Base-by-base conservation (phyloP, 2,888 invertebrate genomes). In the Polyploca ridens region DNA sequence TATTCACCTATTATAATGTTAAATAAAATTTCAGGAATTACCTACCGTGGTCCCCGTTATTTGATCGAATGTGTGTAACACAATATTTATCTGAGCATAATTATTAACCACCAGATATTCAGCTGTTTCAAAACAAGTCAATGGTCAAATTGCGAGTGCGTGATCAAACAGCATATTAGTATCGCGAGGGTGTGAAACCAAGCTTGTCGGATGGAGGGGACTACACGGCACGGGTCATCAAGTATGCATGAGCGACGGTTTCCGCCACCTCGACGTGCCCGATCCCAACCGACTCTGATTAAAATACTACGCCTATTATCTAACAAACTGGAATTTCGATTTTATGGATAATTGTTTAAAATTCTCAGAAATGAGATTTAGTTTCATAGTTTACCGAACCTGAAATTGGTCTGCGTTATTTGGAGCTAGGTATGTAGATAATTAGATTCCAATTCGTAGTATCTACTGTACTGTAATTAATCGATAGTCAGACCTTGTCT, bases 171-270 rank as follows among this genome's bases (percentile, higher is more conserved):
- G 54, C 46, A 46, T 6, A 6, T n/a, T 46, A n/a, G 46, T 54
- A 19, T 7, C 16, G 54, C 7, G 54, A 54, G 54, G 54, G 54
- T 54, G 54, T 19, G 16, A 19, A 54, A 54, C 54, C 19, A 54
- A 54, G 54, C 54, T 19, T 19, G 19, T 64, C 71, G 79, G 79
- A 79, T 80, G 75, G 73, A 73, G 77, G 74, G 77, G 74, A 74
- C 54, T 54, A 3, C 54, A 54, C 16, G 80, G 81, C 78, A 74
- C 76, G 81, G 79, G 76, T 79, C 83, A 87, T 89, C 83, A 88
- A 83, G 83, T 86, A 85, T 86, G 82, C 85, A 85, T 84, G 88
- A 85, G 77, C 79, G 86, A 69, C 76, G 79, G 82, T 79, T 86
- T 88, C 88, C 87, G 86, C 67, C 69, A 69, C 67, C 66, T 68